Base-by-base conservation (phyloP, 2,888 invertebrate genomes). In the Trisateles emortualis region DNA sequence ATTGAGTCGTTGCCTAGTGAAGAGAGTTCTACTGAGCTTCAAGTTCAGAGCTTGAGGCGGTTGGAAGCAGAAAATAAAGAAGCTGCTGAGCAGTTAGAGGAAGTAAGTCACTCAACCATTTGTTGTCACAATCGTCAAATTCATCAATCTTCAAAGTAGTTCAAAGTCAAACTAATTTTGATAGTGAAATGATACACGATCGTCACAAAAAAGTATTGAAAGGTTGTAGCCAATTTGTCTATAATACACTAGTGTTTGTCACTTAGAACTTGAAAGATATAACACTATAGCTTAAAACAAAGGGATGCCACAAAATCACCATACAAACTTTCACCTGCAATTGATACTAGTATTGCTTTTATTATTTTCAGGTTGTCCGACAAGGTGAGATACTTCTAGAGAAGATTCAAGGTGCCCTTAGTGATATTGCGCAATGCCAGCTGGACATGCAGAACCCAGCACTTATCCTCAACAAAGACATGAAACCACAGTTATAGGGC, bases 1-100 rank as follows among this genome's bases (percentile, higher is more conserved):
- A 99, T 99, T 58, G 99, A 99, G 78, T 98, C 98, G 0, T 87
- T 99, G 36, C 99, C 99, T 0, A 98, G 97, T 83, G 99, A 99
- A 81, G 99, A 99, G 75, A 98, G 97, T 36, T 98, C 98, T 0
- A 96, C 96, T n/a, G 98, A 99, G 83, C 89, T 98, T 8, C 99
- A 99, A 90, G 97, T 97, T 52, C 94, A 94, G 49, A 97, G 97
- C 74, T 93, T 98, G 24, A 94, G 95, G 72, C 93, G 96, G 43
- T 90, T 99, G 40, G 99, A 99, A 82, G 94, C 95, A 30, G 98
- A 99, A 79, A 99, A 99, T 86, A 97, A 98, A 82, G 98, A 98
- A 71, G 96, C 98, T 3, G 98, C 98, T 0, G 95, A 96, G 69
- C 95, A 96, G 70, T 89, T 99, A 29, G 97, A 98, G 82, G 95